phyloP scores from a whole-genome alignment of 2,113 vertebrate species.

The Pelusios castaneus region DNA sequence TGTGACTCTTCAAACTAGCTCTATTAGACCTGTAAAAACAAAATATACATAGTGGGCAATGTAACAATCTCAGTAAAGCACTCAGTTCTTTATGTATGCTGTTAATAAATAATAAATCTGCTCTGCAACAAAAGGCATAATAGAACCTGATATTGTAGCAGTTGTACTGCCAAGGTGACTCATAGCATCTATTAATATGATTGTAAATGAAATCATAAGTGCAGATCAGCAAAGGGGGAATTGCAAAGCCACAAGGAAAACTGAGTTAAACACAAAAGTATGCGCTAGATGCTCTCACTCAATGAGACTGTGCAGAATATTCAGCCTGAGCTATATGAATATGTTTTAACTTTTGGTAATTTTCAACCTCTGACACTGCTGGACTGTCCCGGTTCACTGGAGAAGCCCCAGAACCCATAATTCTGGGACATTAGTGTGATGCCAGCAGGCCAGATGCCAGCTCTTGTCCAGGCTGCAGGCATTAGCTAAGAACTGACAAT shows the following conservation, averaged over 20 bases:
- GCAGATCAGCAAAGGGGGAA: not conserved
- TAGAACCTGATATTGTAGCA: not conserved
- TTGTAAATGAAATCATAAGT: not conserved
- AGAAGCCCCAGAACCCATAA: not conserved
- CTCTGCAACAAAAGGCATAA: not conserved
- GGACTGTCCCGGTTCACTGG: not conserved
- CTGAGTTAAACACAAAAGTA: not conserved
- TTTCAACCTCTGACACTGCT: not conserved
- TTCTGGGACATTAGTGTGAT: not conserved
- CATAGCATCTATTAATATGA: not conserved
- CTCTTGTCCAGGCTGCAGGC: not conserved
- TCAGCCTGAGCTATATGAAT: not conserved
- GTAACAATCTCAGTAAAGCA: not conserved
- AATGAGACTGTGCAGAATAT: not conserved
- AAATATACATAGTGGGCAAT: not conserved
- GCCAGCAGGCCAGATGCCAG: not conserved
- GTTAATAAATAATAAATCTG: not conserved
- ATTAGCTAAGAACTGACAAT: not conserved
- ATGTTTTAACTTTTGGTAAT: not conserved
- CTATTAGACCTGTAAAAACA: not conserved
- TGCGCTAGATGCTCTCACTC: not conserved
- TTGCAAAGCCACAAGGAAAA: not conserved
- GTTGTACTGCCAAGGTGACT: not conserved
- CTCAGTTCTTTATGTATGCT: not conserved
- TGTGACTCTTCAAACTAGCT: not conserved